These are phyloP conservation scores for Limnephilus auricula DNA, from an alignment of 2,888 invertebrate species.

Conservation along the genomic window DNA sequence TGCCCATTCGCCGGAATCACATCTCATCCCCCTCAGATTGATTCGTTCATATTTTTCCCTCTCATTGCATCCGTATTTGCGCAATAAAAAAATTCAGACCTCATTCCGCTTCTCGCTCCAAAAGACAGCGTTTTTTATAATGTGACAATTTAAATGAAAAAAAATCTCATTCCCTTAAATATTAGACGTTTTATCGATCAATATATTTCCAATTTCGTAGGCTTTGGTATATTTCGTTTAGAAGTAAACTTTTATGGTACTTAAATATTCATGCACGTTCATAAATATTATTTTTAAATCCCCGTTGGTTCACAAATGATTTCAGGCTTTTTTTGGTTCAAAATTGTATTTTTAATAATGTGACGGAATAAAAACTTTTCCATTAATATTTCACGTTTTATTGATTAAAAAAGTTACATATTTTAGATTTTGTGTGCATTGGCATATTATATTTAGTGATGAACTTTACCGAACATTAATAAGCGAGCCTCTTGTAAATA, in stretches of 20 bases:
- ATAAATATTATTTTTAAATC: background rate
- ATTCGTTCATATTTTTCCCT: slow-evolving; percentile 58
- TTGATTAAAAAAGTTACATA: background rate
- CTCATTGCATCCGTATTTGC: slow-evolving; percentile 60
- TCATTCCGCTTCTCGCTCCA: background rate
- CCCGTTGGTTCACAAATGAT: background rate
- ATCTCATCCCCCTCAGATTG: slow-evolving; percentile 56
- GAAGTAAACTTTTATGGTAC: background rate
- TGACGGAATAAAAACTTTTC: background rate
- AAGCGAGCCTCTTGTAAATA: no score
- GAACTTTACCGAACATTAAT: no score
- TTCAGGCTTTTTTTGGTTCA: background rate
- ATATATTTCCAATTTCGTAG: background rate
- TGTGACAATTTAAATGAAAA: background rate
- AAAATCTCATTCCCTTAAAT: background rate
- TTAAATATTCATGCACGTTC: background rate
- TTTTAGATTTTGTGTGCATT: background rate
- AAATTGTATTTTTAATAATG: background rate
- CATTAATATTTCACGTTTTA: background rate
- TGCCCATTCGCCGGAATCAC: slow-evolving; percentile 42
- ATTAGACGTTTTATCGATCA: background rate
- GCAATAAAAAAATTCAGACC: slow-evolving; percentile 60
- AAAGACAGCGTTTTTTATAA: slow-evolving; percentile 2
- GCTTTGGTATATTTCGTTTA: background rate
- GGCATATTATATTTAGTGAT: no score